Evolutionary conservation across 1,140 invertebrate species (phyloP).

Genomic region (Heterodera carotae): DNA sequence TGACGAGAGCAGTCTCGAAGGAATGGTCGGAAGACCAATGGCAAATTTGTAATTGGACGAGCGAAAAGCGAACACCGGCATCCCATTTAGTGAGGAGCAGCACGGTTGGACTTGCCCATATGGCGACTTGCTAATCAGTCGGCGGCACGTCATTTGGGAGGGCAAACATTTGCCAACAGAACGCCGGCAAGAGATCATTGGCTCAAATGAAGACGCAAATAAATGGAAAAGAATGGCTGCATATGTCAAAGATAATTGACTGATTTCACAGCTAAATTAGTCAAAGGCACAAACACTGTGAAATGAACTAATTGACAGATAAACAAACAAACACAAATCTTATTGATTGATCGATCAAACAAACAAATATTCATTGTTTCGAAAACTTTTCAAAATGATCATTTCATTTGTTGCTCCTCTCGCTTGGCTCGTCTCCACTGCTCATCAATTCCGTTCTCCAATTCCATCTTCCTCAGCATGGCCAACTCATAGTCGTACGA

Average conservation of each 20-base stretch:
- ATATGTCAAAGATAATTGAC: too few species aligned
- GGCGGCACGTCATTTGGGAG: neutral
- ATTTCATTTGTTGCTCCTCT: slow-evolving; percentile 31
- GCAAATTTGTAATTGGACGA: neutral
- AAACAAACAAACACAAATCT: too few species aligned
- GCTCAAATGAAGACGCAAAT: too few species aligned
- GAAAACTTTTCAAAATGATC: too few species aligned
- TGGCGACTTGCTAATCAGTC: neutral
- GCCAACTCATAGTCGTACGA: slow-evolving; percentile 30
- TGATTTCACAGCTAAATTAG: too few species aligned
- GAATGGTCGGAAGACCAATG: neutral
- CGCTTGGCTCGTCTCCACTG: slow-evolving; percentile 23
- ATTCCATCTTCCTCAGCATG: slow-evolving; percentile 19
- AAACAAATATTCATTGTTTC: neutral
- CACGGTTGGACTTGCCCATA: neutral
- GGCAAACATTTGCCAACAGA: neutral
- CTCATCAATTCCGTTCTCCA: neutral
- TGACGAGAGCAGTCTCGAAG: slow-evolving; percentile 1
- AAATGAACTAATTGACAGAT: too few species aligned
- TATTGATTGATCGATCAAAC: neutral
- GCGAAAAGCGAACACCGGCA: neutral
- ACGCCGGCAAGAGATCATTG: neutral
- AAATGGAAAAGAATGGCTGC: too few species aligned
- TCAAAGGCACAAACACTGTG: too few species aligned
- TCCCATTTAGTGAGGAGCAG: neutral